phyloP scores from a whole-genome alignment of 2,888 invertebrate genomes.

The Allygus modestus region DNA sequence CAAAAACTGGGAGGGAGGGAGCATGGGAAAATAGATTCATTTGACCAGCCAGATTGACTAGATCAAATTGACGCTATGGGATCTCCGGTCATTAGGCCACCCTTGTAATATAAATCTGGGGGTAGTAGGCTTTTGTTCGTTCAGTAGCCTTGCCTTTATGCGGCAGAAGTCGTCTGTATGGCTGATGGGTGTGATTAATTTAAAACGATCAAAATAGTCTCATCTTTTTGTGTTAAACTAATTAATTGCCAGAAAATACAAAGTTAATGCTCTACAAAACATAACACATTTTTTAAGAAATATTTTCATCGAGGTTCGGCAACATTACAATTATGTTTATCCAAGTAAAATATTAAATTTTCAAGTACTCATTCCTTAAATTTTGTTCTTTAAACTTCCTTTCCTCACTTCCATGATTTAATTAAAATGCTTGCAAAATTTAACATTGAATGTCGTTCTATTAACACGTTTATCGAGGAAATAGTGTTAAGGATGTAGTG shows the following conservation, averaged over 20 bases:
- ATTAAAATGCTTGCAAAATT: too few species aligned
- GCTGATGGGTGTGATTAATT: not conserved
- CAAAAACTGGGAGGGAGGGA: conserved; percentile 28
- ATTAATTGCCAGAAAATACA: not conserved
- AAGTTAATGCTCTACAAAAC: too few species aligned
- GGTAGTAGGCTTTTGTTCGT: conserved; percentile 7
- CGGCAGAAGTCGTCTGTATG: not conserved
- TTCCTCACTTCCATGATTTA: too few species aligned
- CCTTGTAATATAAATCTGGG: conserved; percentile 18
- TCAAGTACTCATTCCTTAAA: too few species aligned
- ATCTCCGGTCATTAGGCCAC: conserved; percentile 29
- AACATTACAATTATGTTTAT: too few species aligned
- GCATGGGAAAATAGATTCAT: conserved; percentile 33
- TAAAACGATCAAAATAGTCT: not conserved
- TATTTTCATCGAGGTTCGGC: too few species aligned
- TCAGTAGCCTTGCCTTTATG: conserved; percentile 4
- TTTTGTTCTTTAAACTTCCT: too few species aligned
- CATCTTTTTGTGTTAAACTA: not conserved
- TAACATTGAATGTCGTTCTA: too few species aligned
- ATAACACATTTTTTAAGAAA: too few species aligned
- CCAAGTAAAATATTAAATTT: too few species aligned
- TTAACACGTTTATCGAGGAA: too few species aligned
- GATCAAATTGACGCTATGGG: conserved; percentile 39
- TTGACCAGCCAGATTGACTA: conserved; percentile 33
- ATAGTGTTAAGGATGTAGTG: too few species aligned